Evolutionary conservation across 2,888 invertebrate genomes (phyloP), one percentile per base, ranked within the genome.

Genomic region (Ophion slaviceki): DNA sequence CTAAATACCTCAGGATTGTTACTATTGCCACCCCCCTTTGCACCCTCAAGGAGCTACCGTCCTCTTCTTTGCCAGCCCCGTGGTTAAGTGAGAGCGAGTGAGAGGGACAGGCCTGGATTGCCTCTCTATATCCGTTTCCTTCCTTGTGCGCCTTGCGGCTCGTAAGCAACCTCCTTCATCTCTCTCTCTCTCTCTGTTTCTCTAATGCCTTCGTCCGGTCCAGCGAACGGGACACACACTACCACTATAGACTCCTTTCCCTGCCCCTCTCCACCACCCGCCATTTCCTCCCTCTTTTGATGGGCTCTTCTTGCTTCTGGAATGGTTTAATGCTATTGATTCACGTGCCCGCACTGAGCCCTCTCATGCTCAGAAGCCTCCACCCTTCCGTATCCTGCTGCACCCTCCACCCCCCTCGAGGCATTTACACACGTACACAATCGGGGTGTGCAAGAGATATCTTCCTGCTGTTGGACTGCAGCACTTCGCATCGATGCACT

Each of bases 321-420:
- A 93, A 93, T 93, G 94, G 93, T 93, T 93, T 94, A 94, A 94
- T 94, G 94, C 94, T 94, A 94, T 94, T 94, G 94, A 94, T 94
- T 94, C 94, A 93, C 94, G 92, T 92, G 92, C 92, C 91, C 92
- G 90, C 92, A 91, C 92, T 90, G 92, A 92, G 85, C 89, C 86
- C 87, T 86, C 87, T 80, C 80, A 67, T 59, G 87, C 86, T 87
- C 84, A 85, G 87, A 87, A 88, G 79, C 86, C 84, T 84, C 84
- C 84, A n/a, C 67, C 40, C 36, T 28, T 17, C 24, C 24, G 20
- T 45, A 17, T 20, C 24, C n/a, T 8, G 17, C 53, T 17, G 17
- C 5, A 53, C 17, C 17, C 53, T 14, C 14, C 53, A 14, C 53
- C 53, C 53, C 5, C 53, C 53, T 53, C 53, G 17, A 53, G 53